Evolutionary conservation across 2,113 vertebrate genomes (phyloP), one percentile per base, ranked within the genome.

Genomic region (Pollachius pollachius): DNA sequence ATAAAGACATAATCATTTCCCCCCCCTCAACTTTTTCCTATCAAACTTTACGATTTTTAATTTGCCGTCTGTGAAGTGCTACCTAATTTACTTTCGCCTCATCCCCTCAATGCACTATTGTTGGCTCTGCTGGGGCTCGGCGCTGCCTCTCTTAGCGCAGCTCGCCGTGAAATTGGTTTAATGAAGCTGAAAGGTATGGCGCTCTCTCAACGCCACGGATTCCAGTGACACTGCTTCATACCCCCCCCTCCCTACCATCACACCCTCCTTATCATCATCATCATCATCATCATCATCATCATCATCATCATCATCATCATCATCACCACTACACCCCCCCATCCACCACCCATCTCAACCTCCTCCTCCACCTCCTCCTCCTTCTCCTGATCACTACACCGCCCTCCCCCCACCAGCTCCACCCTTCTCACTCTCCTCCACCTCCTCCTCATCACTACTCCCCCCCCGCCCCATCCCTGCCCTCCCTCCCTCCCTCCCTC

Each of bases 131-230:
- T 91, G 94, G 94, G 94, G 93, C 91, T 93, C 94, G 84, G 95
- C 92, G 94, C 95, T 96, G 96, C 95, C 94, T 96, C 95, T 97
- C 95, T 96, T 95, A 96, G 95, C 94, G 96, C 97, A 97, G 95
- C 95, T 96, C 95, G 91, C 94, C 96, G 94, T 99, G 97, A 99
- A 99, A 99, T 98, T 98, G 97, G 97, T 98, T 98, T 99, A 99
- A 99, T 99, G 97, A 98, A 97, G 95, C 96, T 96, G 95, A 99
- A 99, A 98, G 95, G 95, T 98, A 98, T 97, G 96, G 95, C 93
- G 95, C 94, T 96, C 96, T 95, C 96, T 94, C 95, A 95, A 96
- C 94, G 95, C 94, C 94, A 95, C 75, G 93, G 94, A 98, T 95
- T 96, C 94, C 95, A 93, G 93, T 95, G 91, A 95, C 94, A 93